These are phyloP conservation scores for Taeniopygia guttata DNA, from an alignment of 2,797 vertebrate species.

Conservation along the genomic window DNA sequence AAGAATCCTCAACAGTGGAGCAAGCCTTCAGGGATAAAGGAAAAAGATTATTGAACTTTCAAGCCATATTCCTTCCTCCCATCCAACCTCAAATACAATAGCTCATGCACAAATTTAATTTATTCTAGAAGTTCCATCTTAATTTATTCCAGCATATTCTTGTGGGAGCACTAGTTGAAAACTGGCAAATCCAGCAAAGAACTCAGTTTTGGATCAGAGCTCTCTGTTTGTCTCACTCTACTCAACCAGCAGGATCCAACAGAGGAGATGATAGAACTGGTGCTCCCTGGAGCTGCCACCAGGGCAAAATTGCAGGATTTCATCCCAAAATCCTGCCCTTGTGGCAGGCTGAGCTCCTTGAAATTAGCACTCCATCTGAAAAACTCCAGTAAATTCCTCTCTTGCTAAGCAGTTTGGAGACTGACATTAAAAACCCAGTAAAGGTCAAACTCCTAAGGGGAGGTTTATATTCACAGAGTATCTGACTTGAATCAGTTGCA, in stretches of 20 bases:
- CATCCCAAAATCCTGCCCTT: not conserved
- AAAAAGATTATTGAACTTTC: not conserved
- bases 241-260: not conserved
- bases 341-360: not conserved
- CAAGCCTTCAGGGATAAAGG: not conserved
- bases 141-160: not conserved
- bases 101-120: not conserved
- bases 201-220: not conserved
- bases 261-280: not conserved
- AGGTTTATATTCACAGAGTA: not conserved
- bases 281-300: fast-evolving
- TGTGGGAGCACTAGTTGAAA: not conserved
- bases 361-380: not conserved
- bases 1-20: not conserved
- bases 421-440: not conserved
- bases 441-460: not conserved
- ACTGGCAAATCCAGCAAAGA: not conserved
- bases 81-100: not conserved
- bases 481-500: not conserved
- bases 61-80: not conserved
- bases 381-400: not conserved
- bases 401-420: not conserved
- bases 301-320: not conserved
- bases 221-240: not conserved
- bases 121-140: not conserved